These are phyloP conservation scores for Sebastes paucispinis DNA, from an alignment of 2,797 vertebrate genomes.

Conservation along the genomic window DNA sequence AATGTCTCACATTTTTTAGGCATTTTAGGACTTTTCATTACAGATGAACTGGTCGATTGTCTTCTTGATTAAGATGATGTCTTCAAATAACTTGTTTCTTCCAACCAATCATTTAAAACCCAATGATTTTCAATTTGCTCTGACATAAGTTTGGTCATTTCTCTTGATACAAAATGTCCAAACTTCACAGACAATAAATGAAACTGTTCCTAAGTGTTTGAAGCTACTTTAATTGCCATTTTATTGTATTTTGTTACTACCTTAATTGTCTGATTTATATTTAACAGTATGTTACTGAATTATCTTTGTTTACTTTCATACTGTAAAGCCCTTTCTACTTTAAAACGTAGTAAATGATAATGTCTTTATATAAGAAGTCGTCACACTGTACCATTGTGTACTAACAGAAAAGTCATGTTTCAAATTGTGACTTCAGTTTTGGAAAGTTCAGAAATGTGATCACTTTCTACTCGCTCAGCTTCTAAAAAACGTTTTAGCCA, in stretches of 20 bases:
- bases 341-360: neutral
- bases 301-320: neutral
- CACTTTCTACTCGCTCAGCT: neutral
- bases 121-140: neutral
- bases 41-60: neutral
- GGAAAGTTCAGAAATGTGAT: neutral
- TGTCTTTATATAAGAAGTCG: neutral
- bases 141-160: neutral
- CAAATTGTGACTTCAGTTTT: neutral
- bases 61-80: neutral
- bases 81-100: neutral
- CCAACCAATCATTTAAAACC: neutral
- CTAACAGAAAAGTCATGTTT: neutral
- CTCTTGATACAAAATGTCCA: no score
- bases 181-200: neutral
- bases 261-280: neutral
- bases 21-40: neutral
- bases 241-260: neutral
- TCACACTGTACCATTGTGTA: neutral
- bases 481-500: neutral
- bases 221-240: neutral
- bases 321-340: neutral
- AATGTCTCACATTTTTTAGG: no score
- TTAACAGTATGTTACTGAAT: accelerated
- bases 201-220: neutral